Evolutionary conservation across 1,140 invertebrate genomes (phyloP), one percentile per base, ranked within the genome.

Genomic region (Drosophila persimilis): DNA sequence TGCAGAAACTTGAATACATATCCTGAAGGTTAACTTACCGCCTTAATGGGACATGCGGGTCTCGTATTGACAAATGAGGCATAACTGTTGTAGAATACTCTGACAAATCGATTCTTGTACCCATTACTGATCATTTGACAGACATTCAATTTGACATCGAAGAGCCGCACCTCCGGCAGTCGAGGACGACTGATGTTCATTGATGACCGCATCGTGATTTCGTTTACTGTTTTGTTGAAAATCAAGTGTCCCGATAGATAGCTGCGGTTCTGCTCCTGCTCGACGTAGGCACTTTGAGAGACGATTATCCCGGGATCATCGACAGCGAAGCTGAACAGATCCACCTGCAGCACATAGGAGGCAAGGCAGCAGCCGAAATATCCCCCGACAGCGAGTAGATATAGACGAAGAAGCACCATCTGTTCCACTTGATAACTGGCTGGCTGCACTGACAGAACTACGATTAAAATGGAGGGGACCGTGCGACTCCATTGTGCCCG

Each of bases 261-360:
- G 13, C 80, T 85, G 1, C 80, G 67, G 56, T 85, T 86, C 1
- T 45, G 50, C n/a, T 66, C 77, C 51, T 85, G 81, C 41, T 85
- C 73, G 9, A 86, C 11, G 1, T 46, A 2, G 4, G 73, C 46
- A 11, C 61, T 70, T 13, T 86, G 61, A 24, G 81, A 77, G 1
- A 51, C 11, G 13, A 85, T 48, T n/a, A 63, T 6, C 6, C 48
- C 41, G 0, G 5, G 60, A 59, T 86, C 80, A 8, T 63, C 63
- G 13, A 55, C 17, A 20, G 24, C 24, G 22, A 85, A 85, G 2
- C 50, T 48, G 41, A 80, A 85, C 0, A 52, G 48, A 53, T 85
- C 63, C 17, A 84, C 58, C 2, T 15, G 50, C 22, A 86, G 45
- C 22, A 84, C 9, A 35, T 73, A 75, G 5, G 52, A 44, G 11